Evolutionary conservation across 2,888 invertebrate genomes (phyloP).

Genomic region (Stenurella melanura): DNA sequence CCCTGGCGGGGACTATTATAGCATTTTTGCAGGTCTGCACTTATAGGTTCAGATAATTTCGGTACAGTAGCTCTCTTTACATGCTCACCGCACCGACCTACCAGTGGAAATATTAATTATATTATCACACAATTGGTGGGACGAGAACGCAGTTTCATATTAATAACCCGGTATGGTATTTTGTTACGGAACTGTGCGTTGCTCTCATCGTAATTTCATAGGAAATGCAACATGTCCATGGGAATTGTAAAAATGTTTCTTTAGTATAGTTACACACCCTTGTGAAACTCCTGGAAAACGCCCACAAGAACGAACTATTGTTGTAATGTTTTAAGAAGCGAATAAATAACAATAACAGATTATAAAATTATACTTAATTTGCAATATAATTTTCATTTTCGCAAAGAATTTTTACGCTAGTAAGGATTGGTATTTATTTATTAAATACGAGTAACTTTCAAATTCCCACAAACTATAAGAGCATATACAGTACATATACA

Average conservation of each 20-base stretch:
- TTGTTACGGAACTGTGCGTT: not conserved
- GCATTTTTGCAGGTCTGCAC: too few species aligned
- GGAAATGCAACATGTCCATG: not conserved
- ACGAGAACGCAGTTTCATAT: too few species aligned
- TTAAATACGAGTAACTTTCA: constrained; percentile 12
- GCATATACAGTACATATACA: constrained; percentile 5
- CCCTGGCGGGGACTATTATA: too few species aligned
- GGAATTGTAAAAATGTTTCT: constrained; percentile 8
- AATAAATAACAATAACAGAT: constrained; percentile 4
- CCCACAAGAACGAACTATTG: constrained; percentile 16
- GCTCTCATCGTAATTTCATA: not conserved
- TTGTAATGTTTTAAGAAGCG: constrained; percentile 1
- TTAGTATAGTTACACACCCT: not conserved
- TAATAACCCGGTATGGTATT: too few species aligned
- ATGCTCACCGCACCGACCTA: too few species aligned
- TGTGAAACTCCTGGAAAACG: constrained; percentile 22
- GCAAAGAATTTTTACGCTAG: not conserved
- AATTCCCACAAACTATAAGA: constrained; percentile 30
- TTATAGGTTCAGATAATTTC: too few species aligned
- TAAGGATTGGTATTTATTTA: constrained; percentile 12
- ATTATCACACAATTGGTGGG: too few species aligned
- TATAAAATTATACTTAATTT: constrained; percentile 11
- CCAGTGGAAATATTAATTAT: too few species aligned
- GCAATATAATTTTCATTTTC: constrained; percentile 18
- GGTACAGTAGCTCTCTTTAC: too few species aligned